Conservation (phyloP, 2,797 vertebrate species). For the Sebastes itinus region DNA sequence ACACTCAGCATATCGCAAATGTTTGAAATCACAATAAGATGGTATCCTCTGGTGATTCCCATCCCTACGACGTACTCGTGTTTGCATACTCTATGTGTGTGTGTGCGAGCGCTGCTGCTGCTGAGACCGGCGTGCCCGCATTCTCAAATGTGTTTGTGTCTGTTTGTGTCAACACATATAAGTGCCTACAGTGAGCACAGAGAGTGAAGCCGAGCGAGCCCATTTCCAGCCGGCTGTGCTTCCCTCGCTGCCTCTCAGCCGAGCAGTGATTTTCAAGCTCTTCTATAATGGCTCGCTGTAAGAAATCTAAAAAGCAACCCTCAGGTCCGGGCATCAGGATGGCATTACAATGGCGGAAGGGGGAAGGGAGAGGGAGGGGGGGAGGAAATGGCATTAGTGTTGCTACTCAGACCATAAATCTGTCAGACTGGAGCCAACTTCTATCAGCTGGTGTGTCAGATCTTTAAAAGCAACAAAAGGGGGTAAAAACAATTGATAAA, state of each 20-base stretch:
- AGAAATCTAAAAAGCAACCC: slow-evolving; percentile 63
- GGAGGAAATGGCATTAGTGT: slow-evolving; percentile 30
- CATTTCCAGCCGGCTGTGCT: slow-evolving; percentile 58
- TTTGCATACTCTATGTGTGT: background rate
- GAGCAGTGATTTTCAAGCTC: slow-evolving; percentile 59
- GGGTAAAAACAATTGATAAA: background rate
- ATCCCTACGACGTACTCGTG: background rate
- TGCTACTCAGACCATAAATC: slow-evolving; percentile 56
- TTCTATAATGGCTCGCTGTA: slow-evolving; percentile 56
- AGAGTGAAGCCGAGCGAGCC: slow-evolving; percentile 52
- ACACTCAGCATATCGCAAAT: no score
- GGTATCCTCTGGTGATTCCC: no score
- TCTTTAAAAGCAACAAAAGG: slow-evolving; percentile 54
- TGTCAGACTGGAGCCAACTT: slow-evolving; percentile 43
- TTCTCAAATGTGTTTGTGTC: slow-evolving; percentile 48
- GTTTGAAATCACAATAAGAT: no score
- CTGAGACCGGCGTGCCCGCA: background rate
- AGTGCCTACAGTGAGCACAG: slow-evolving; percentile 44
- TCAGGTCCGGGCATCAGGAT: slow-evolving; percentile 38
- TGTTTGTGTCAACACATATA: slow-evolving; percentile 59
- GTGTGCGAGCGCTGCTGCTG: background rate
- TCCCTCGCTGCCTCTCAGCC: slow-evolving; percentile 58
- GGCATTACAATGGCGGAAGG: slow-evolving; percentile 35
- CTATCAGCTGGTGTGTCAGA: slow-evolving; percentile 52
- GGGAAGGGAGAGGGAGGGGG: background rate